phyloP scores from a whole-genome alignment of 2,888 invertebrate species.

The Hipparchia semele region DNA sequence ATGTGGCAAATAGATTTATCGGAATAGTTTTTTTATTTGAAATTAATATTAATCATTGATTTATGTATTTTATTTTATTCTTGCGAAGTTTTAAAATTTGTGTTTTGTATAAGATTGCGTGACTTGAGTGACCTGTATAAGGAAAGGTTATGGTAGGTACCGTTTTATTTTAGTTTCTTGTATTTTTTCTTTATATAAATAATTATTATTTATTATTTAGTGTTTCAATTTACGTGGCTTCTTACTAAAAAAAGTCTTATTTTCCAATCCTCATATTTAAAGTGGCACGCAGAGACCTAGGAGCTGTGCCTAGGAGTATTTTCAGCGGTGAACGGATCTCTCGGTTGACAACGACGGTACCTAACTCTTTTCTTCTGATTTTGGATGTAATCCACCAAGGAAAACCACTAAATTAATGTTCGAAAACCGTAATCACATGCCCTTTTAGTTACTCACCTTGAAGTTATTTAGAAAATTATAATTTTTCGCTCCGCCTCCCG shows the following conservation, averaged over 20 bases:
- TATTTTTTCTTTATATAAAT: not conserved
- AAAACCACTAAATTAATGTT: no score
- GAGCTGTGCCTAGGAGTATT: no score
- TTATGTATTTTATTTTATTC: not conserved
- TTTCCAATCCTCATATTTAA: not conserved
- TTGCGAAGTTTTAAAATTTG: not conserved
- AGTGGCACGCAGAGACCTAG: not conserved
- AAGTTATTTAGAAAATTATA: no score
- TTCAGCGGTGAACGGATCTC: not conserved
- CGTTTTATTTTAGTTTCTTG: not conserved
- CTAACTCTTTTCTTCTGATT: no score
- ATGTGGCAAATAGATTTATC: constrained; percentile 10
- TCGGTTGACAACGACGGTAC: no score
- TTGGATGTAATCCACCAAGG: no score
- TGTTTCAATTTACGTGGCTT: not conserved
- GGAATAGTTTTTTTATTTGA: not conserved
- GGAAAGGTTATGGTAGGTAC: constrained; percentile 21
- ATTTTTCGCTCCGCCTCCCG: no score
- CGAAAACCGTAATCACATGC: no score
- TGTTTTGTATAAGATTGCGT: constrained; percentile 8
- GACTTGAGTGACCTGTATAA: constrained; percentile 1
- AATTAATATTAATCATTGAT: not conserved
- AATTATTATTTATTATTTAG: not conserved
- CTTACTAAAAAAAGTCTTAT: not conserved
- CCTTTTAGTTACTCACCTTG: no score